phyloP scores from a whole-genome alignment of 92 coral and sea anemone species.

The Hydrozoanthus gracilis region DNA sequence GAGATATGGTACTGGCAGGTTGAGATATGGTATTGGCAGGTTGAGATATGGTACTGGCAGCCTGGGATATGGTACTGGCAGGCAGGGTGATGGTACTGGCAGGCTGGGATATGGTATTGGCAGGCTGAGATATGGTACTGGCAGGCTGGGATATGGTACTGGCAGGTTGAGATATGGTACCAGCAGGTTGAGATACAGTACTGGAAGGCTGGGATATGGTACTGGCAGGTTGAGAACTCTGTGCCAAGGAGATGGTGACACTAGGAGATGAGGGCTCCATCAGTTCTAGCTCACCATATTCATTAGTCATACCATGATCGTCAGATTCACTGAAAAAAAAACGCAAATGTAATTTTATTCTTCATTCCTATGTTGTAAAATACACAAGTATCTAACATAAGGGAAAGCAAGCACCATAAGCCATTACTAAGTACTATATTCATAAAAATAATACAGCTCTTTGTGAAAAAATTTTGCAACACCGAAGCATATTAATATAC shows the following conservation, averaged over 20 bases:
- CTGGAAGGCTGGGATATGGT: no score
- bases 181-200: neutral
- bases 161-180: neutral
- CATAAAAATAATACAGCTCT: neutral
- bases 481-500: neutral
- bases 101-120: no score
- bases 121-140: no score
- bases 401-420: neutral
- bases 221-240: constrained; percentile 13
- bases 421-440: neutral
- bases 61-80: no score
- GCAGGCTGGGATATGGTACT: no score
- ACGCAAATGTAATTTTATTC: neutral
- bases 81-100: no score
- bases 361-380: neutral
- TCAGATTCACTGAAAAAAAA: constrained; percentile 11
- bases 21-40: neutral
- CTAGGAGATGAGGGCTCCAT: neutral
- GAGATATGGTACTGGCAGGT: neutral
- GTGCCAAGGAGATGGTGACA: constrained; percentile 10
- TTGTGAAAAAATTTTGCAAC: neutral
- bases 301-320: neutral
- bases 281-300: constrained; percentile 4
- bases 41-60: no score
- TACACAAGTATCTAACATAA: neutral